A percentile compares a stretch with the other conserved stretches of the same genome.
These are phyloP conservation scores for Mamestra brassicae DNA, from an alignment of 2,888 invertebrate species.

Conservation along the genomic window DNA sequence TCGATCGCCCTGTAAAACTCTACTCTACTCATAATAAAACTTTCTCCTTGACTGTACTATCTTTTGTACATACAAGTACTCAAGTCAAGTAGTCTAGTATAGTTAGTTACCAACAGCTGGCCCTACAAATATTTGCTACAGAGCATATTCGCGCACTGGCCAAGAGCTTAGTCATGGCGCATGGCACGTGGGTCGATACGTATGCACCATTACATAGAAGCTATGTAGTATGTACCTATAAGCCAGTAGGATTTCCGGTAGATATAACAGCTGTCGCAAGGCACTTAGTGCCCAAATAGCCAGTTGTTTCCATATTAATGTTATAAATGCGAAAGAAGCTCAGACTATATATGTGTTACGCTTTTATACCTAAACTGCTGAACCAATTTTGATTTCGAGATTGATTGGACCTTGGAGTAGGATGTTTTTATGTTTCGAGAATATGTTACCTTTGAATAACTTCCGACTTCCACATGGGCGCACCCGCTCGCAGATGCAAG, in stretches of 20 bases:
- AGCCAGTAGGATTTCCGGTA: neutral
- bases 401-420: too few relatives aligned
- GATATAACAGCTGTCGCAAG: neutral
- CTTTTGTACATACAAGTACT: neutral
- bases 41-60: neutral
- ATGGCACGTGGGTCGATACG: conserved; percentile 18
- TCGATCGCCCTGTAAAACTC: neutral
- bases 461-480: too few relatives aligned
- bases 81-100: neutral
- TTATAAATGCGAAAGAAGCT: neutral
- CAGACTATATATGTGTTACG: neutral
- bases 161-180: conserved; percentile 36
- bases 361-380: neutral
- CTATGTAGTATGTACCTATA: too few relatives aligned
- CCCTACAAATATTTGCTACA: conserved; percentile 9
- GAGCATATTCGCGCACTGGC: conserved; percentile 1
- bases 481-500: neutral
- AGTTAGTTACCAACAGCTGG: conserved; percentile 3
- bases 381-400: neutral
- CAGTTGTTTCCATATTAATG: neutral
- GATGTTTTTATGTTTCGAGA: too few relatives aligned
- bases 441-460: neutral
- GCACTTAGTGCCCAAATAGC: neutral
- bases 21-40: too few relatives aligned
- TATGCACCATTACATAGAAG: neutral